Evolutionary conservation across 2,888 invertebrate genomes (phyloP).

Genomic region (Cataglyphis rosenhaueri): DNA sequence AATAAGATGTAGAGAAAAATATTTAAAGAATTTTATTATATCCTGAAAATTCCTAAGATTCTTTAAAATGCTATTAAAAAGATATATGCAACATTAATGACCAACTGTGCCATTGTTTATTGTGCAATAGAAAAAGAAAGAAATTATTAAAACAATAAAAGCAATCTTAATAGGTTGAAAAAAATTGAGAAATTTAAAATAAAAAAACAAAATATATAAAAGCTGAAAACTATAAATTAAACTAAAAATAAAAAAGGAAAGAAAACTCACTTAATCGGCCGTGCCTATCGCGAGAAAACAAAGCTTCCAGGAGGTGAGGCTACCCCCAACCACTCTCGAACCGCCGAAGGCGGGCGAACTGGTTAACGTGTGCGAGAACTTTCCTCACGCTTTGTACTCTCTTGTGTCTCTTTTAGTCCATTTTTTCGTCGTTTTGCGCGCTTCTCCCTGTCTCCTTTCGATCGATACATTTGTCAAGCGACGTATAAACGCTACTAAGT

Average conservation of each 20-base stretch:
- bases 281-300: slow-evolving; percentile 45
- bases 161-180: background rate
- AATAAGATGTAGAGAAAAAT: background rate
- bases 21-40: background rate
- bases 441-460: slow-evolving; percentile 18
- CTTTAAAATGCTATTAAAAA: background rate
- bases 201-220: background rate
- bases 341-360: slow-evolving; percentile 31
- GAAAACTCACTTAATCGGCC: slow-evolving; percentile 41
- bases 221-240: slow-evolving; percentile 18
- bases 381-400: slow-evolving; percentile 23
- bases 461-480: slow-evolving; percentile 70
- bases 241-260: slow-evolving; percentile 1
- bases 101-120: background rate
- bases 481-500: slow-evolving; percentile 58
- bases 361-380: slow-evolving; percentile 50
- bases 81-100: background rate
- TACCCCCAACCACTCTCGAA: background rate
- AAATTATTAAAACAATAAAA: background rate
- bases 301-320: slow-evolving; percentile 9
- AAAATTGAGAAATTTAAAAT: background rate
- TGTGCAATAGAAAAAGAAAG: background rate
- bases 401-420: background rate
- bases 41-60: background rate
- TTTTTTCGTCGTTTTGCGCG: slow-evolving; percentile 39